phyloP scores from a whole-genome alignment of 1,140 invertebrate genomes.

The Drosophila serrata region DNA sequence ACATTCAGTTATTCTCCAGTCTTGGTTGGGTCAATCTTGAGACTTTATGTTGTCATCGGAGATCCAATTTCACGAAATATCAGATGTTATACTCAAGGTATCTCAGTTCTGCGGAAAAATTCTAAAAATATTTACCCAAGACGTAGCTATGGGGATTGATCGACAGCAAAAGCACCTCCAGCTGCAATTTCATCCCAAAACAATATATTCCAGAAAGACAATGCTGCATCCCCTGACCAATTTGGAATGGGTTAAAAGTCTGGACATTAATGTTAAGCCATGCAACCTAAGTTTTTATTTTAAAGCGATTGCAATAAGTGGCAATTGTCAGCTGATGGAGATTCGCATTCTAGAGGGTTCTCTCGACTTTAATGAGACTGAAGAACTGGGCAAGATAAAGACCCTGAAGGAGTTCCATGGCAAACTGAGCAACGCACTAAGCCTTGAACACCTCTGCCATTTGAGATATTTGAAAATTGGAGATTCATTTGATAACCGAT shows the following conservation, averaged over 20 bases:
- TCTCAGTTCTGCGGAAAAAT: not conserved
- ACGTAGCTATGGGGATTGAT: not conserved
- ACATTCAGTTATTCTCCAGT: not conserved
- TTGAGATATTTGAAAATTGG: not conserved
- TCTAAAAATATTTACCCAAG: not conserved
- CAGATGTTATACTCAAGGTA: not conserved
- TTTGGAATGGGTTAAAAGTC: not conserved
- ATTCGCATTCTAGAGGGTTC: not conserved
- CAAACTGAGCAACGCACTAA: not conserved
- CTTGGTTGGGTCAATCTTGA: not conserved
- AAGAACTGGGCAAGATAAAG: slow-evolving; percentile 1
- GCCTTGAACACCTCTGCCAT: not conserved
- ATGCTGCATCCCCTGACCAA: not conserved
- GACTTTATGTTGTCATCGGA: not conserved
- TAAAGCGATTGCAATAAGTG: not conserved
- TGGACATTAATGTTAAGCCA: not conserved
- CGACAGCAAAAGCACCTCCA: not conserved
- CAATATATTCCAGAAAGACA: not conserved
- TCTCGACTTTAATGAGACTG: slow-evolving; percentile 9
- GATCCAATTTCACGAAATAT: not conserved
- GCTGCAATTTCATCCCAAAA: not conserved
- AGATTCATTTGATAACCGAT: not conserved
- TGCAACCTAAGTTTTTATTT: not conserved
- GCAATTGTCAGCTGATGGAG: not conserved
- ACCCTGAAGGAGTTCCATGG: slow-evolving; percentile 1